phyloP scores from a whole-genome alignment of 2,797 vertebrate species.

The Xenentodon cancila region DNA sequence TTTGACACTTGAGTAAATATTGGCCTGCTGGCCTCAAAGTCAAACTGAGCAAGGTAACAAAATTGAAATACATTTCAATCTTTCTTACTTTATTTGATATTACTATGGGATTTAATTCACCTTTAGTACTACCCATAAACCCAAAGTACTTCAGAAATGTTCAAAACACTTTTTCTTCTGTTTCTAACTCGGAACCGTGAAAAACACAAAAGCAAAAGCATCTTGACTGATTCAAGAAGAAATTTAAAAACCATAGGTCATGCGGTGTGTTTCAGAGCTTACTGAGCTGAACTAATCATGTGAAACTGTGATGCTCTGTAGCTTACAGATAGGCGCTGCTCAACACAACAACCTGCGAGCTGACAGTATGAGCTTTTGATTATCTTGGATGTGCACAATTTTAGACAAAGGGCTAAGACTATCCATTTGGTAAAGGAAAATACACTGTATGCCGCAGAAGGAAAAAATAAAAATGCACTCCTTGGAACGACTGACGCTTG shows the following conservation, averaged over 20 bases:
- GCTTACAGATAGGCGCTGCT: slow-evolving; percentile 64
- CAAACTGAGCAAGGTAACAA: too few relatives aligned
- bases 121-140: not conserved
- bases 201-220: slow-evolving; percentile 12
- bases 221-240: slow-evolving; percentile 52
- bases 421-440: slow-evolving; percentile 35
- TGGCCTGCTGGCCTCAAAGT: not conserved
- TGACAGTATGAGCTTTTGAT: slow-evolving; percentile 11
- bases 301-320: slow-evolving; percentile 61
- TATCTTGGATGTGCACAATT: slow-evolving; percentile 12
- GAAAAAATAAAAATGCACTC: slow-evolving; percentile 45
- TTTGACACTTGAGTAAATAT: too few relatives aligned
- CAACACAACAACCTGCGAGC: slow-evolving; percentile 38
- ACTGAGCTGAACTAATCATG: slow-evolving; percentile 68
- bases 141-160: not conserved
- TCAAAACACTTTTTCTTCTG: too few relatives aligned
- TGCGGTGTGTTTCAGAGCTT: slow-evolving; percentile 45
- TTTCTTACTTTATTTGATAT: too few relatives aligned
- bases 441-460: slow-evolving; percentile 24
- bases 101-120: too few relatives aligned
- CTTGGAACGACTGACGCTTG: slow-evolving; percentile 47
- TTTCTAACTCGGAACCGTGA: too few relatives aligned
- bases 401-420: slow-evolving; percentile 29
- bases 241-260: slow-evolving; percentile 35
- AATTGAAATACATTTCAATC: too few relatives aligned